Percentiles rank a stretch among this genome's conserved stretches.
phyloP scores from a whole-genome alignment of 2,888 invertebrate genomes.

The Diarsia brunnea region DNA sequence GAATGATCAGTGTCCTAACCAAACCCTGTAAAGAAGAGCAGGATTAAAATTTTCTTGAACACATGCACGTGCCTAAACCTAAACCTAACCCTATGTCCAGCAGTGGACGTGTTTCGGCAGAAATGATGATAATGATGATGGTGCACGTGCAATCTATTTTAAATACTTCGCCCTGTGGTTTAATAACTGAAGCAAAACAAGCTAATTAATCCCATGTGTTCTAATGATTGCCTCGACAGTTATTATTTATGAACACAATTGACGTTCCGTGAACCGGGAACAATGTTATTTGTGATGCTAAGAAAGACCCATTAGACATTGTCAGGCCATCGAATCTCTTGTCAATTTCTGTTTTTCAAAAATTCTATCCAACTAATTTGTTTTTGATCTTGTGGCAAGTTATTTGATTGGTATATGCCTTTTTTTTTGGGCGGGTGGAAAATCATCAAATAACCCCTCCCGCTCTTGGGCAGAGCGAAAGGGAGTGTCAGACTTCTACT shows the following conservation, averaged over 20 bases:
- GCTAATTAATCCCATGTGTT: constrained; percentile 56
- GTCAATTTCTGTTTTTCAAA: neutral
- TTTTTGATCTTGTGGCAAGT: neutral
- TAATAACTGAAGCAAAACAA: constrained; percentile 67
- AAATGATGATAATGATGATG: no score
- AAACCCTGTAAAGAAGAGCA: neutral
- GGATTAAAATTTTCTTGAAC: neutral
- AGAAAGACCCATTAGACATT: neutral
- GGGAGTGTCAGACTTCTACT: no score
- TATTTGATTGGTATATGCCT: neutral
- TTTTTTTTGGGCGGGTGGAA: no score
- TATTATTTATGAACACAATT: constrained; percentile 48
- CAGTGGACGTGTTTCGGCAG: no score
- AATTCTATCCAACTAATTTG: neutral
- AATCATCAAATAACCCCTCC: no score
- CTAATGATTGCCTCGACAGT: constrained; percentile 40
- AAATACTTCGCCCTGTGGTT: constrained; percentile 50
- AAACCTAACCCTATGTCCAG: no score
- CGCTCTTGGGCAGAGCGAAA: no score
- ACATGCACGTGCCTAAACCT: constrained; percentile 17
- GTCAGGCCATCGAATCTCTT: neutral
- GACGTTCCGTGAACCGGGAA: constrained; percentile 32
- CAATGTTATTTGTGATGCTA: neutral
- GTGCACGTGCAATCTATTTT: constrained; percentile 30
- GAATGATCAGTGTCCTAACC: neutral